Base-by-base conservation (phyloP, 2,797 vertebrate genomes). In the Sarcoramphus papa region DNA sequence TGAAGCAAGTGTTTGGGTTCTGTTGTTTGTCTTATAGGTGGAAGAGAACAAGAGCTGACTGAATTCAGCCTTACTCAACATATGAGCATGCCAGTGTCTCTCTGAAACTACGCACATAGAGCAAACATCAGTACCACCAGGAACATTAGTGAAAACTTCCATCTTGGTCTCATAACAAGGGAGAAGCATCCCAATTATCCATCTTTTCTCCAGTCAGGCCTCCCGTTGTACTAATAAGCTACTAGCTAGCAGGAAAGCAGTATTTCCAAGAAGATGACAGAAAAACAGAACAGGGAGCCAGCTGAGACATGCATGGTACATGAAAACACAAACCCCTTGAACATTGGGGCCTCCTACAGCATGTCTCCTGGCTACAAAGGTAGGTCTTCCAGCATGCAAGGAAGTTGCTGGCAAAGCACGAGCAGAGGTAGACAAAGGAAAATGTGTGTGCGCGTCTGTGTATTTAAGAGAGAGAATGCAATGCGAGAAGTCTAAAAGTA, bases 31-130 rank as follows among this genome's bases (percentile, higher is more conserved):
- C 64, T 77, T n/a, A 28, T 1, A 59, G 22, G 21, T 28, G 40
- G 21, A 62, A 15, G 15, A 74, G 35, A 79, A 16, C 14, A 35
- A 8, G 13, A 93, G 14, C 17, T 51, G 67, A 35, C 23, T 31
- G 50, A 84, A 59, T 43, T 76, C 56, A 63, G 45, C 35, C 16
- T 35, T 48, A 30, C 54, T 48, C 30, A 37, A n/a, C 33, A 9
- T 0, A 20, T 0, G 3, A 81, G 48, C 13, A 4, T 3, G 5
- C 23, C 68, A 50, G 27, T 8, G 18, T 13, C 31, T 50, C 72
- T 69, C 78, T 59, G 75, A 59, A 54, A 83, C 25, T 10, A 19
- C n/a, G 53, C 11, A 22, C 18, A 31, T 0, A 3, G 12, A 85
- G 14, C 30, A 62, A 94, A 57, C n/a, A 54, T 6, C 45, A 33